Conservation (phyloP, 2,888 invertebrate genomes). For the Drosophila koepferae region DNA sequence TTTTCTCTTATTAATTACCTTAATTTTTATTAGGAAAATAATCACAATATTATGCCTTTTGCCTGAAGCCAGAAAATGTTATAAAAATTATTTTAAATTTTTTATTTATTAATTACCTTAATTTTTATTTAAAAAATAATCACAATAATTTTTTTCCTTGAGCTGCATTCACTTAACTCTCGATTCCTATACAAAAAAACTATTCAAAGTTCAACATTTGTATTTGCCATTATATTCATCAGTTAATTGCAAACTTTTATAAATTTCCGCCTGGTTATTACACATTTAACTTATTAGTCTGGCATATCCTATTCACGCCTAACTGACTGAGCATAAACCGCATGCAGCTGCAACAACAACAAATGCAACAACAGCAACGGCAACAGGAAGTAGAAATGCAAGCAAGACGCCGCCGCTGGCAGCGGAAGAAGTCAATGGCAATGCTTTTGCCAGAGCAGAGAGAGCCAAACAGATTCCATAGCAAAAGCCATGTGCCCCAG, state of each 20-base stretch:
- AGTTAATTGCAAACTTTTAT: neutral
- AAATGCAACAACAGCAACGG: conserved; percentile 49
- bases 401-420: conserved; percentile 80
- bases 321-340: conserved; percentile 38
- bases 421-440: conserved; percentile 83
- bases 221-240: neutral
- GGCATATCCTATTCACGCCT: conserved; percentile 1
- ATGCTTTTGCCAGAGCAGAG: conserved; percentile 45
- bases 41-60: too few species aligned
- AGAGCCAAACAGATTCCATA: conserved; percentile 51
- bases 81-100: too few species aligned
- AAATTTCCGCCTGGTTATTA: too few species aligned
- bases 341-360: conserved; percentile 51
- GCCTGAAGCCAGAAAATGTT: too few species aligned
- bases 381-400: conserved; percentile 78
- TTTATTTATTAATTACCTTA: too few species aligned
- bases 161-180: neutral
- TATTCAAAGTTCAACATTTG: neutral
- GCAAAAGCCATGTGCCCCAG: conserved; percentile 42
- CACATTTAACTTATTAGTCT: neutral
- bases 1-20: too few species aligned
- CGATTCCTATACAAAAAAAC: neutral
- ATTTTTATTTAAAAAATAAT: too few species aligned
- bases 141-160: too few species aligned
- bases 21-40: too few species aligned